phyloP scores from a whole-genome alignment of 2,113 vertebrate species.

The Melanocharis versteri region DNA sequence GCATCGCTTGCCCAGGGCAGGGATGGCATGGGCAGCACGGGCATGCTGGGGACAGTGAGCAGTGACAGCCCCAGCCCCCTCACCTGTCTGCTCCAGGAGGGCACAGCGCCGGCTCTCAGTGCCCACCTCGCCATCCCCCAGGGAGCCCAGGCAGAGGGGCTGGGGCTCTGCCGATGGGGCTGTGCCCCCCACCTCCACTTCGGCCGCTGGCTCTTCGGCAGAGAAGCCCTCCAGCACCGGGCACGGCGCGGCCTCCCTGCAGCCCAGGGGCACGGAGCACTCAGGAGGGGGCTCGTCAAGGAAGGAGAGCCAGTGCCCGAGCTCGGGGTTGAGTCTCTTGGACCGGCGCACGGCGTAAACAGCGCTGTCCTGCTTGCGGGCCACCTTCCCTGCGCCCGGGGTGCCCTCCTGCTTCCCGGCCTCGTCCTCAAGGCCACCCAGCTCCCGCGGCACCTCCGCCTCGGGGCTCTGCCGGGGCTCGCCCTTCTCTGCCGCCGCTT shows the following conservation, averaged over 20 bases:
- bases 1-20: fast-evolving
- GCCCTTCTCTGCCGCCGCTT: constrained; percentile 16
- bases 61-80: background rate
- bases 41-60: fast-evolving
- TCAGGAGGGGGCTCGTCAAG: background rate
- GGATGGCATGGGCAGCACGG: fast-evolving
- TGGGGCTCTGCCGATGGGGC: constrained; percentile 21
- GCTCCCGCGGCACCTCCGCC: constrained; percentile 32
- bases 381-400: background rate
- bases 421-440: constrained; percentile 11
- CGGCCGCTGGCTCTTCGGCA: constrained; percentile 32
- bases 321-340: constrained; percentile 84
- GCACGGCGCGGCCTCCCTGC: background rate
- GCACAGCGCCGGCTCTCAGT: constrained; percentile 51
- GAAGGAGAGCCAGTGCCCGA: constrained; percentile 72
- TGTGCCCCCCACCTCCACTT: constrained; percentile 59
- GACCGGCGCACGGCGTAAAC: constrained; percentile 86
- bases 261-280: background rate
- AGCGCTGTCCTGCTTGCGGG: constrained; percentile 64
- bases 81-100: constrained; percentile 65
- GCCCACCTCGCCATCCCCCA: constrained; percentile 43
- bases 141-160: constrained; percentile 77
- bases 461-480: constrained; percentile 12
- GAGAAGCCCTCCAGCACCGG: constrained; percentile 21
- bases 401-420: background rate